These are phyloP conservation scores for Campylomormyrus tamandua DNA, from an alignment of 2,113 vertebrate species.

Conservation along the genomic window DNA sequence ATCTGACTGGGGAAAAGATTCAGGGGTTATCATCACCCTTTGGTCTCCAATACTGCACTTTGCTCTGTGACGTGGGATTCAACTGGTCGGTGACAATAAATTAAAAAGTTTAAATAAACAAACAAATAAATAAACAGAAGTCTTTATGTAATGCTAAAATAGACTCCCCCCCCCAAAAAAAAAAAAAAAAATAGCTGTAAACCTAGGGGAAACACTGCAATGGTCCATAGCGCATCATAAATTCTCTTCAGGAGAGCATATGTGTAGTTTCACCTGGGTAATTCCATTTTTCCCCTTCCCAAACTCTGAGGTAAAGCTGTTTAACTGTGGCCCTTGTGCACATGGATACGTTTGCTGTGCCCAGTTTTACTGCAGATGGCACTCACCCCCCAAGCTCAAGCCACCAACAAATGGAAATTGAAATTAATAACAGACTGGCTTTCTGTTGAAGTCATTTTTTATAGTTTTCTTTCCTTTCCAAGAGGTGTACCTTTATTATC, in stretches of 20 bases:
- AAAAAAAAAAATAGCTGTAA: too few relatives aligned
- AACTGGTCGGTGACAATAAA: too few relatives aligned
- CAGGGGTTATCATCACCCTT: too few relatives aligned
- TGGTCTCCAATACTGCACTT: too few relatives aligned
- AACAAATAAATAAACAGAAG: too few relatives aligned
- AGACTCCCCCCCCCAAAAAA: too few relatives aligned
- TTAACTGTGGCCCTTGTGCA: background rate
- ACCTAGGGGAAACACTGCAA: background rate
- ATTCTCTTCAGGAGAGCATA: background rate
- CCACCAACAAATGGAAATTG: background rate
- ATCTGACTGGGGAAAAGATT: too few relatives aligned
- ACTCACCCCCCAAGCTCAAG: background rate
- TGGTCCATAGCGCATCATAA: background rate
- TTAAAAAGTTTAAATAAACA: too few relatives aligned
- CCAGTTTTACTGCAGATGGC: background rate
- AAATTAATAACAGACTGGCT: background rate
- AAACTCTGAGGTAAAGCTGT: background rate
- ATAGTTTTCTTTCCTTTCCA: background rate
- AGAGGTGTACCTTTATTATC: background rate
- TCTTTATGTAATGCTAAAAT: too few relatives aligned
- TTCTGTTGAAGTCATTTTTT: background rate
- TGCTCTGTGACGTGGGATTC: too few relatives aligned
- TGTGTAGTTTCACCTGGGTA: background rate
- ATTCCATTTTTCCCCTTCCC: background rate
- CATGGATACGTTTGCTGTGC: background rate